Evolutionary conservation across 2,113 vertebrate genomes (phyloP).

Genomic region (Chaenogobius annularis): DNA sequence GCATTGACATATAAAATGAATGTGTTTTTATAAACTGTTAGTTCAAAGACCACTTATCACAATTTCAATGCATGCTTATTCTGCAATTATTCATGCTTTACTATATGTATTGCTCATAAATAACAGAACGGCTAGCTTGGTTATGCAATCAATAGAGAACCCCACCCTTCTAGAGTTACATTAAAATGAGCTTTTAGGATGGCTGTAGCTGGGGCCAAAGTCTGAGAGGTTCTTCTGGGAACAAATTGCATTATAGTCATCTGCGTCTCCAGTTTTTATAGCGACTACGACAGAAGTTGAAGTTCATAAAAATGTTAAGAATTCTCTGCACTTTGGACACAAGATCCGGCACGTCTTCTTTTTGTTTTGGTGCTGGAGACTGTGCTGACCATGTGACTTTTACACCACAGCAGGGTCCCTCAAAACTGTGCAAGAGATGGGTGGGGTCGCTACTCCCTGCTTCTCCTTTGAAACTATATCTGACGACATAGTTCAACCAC

Average conservation of each 20-base stretch:
- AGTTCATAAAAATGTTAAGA: slow-evolving; percentile 50
- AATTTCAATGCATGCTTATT: background rate
- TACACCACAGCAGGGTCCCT: background rate
- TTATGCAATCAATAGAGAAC: slow-evolving; percentile 43
- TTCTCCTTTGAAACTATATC: slow-evolving; percentile 9
- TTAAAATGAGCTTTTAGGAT: slow-evolving; percentile 37
- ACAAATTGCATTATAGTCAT: slow-evolving; percentile 21
- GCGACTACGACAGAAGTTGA: slow-evolving; percentile 27
- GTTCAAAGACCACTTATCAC: too few relatives aligned
- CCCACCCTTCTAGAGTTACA: slow-evolving; percentile 34
- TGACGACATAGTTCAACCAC: background rate
- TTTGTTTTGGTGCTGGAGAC: background rate
- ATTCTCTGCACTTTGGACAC: background rate
- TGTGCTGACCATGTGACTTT: slow-evolving; percentile 2
- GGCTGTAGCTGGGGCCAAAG: slow-evolving; percentile 8
- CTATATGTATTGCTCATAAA: slow-evolving; percentile 10
- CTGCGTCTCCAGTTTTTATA: slow-evolving; percentile 32
- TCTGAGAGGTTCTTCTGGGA: slow-evolving; percentile 9
- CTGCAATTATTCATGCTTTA: slow-evolving; percentile 14
- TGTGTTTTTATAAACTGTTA: background rate
- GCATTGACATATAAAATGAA: background rate
- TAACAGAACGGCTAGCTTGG: slow-evolving; percentile 9
- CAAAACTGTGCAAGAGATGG: slow-evolving; percentile 26
- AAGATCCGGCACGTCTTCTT: background rate
- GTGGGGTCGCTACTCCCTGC: slow-evolving; percentile 44